Evolutionary conservation across 1,140 invertebrate genomes (phyloP).

Genomic region (Stegodyphus mimosarum): DNA sequence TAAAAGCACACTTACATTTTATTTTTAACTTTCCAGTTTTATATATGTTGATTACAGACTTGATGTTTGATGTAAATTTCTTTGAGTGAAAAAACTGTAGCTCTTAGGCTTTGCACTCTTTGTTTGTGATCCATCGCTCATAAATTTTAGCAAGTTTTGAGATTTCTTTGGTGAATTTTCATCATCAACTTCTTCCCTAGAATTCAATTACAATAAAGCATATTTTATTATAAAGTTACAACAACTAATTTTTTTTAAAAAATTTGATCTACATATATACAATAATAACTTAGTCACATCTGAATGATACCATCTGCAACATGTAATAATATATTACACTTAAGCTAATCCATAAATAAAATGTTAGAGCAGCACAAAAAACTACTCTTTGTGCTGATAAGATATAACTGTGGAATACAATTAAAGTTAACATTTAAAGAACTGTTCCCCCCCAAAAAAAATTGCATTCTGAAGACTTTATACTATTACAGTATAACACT

Average conservation of each 20-base stretch:
- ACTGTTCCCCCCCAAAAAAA: too few species aligned
- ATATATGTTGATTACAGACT: constrained; percentile 15
- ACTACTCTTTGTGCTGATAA: too few species aligned
- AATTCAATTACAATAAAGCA: constrained; percentile 15
- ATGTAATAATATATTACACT: too few species aligned
- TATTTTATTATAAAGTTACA: not conserved
- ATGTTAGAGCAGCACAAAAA: too few species aligned
- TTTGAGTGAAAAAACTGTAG: constrained; percentile 66
- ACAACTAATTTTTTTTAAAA: not conserved
- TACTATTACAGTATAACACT: not conserved
- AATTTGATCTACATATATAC: too few species aligned
- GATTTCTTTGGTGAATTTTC: constrained; percentile 63
- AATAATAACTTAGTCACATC: too few species aligned
- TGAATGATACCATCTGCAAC: too few species aligned
- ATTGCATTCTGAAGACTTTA: not conserved
- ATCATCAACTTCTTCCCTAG: constrained; percentile 67
- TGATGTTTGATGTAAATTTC: constrained; percentile 64
- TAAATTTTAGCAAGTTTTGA: constrained; percentile 64
- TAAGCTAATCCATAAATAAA: too few species aligned
- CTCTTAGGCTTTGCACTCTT: constrained; percentile 62
- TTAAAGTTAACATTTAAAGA: too few species aligned
- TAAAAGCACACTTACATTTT: too few species aligned
- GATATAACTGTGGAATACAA: too few species aligned
- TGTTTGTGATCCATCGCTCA: constrained; percentile 55
- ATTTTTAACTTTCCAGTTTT: too few species aligned